Conservation (phyloP, 1,140 invertebrate species). For the Drosophila sturtevanti region DNA sequence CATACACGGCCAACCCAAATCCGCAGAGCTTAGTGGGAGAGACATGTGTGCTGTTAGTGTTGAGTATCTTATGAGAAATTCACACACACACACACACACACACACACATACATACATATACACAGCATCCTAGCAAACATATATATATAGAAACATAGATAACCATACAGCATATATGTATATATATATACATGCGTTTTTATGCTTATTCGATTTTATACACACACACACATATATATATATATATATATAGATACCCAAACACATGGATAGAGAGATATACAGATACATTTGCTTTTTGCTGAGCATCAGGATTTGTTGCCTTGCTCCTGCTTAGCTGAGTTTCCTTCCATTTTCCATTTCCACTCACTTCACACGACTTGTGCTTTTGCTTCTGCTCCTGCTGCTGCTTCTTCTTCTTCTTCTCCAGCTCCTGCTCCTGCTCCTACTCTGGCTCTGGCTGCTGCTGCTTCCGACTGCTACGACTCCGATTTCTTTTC, state of each 20-base stretch:
- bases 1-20: slow-evolving; percentile 61
- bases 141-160: slow-evolving; percentile 13
- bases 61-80: slow-evolving; percentile 48
- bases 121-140: slow-evolving; percentile 54
- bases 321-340: slow-evolving; percentile 31
- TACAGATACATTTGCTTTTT: slow-evolving; percentile 39
- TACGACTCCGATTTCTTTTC: slow-evolving; percentile 75
- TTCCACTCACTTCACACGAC: slow-evolving; percentile 19
- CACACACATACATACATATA: slow-evolving; percentile 21
- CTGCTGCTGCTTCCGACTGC: slow-evolving; percentile 30
- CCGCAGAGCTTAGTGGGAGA: slow-evolving; percentile 44
- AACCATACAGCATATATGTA: slow-evolving; percentile 9
- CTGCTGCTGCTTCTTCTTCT: neutral
- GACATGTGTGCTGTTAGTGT: slow-evolving; percentile 50
- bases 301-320: slow-evolving; percentile 73
- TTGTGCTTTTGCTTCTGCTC: slow-evolving; percentile 6
- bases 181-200: slow-evolving; percentile 69
- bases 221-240: slow-evolving; percentile 34
- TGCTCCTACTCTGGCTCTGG: neutral
- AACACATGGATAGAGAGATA: slow-evolving; percentile 39
- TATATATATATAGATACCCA: slow-evolving; percentile 8
- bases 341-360: slow-evolving; percentile 33
- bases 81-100: slow-evolving; percentile 40
- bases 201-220: slow-evolving; percentile 80
- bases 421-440: neutral